Percentiles rank a stretch among this genome's conserved stretches.
Evolutionary conservation across 2,888 invertebrate genomes (phyloP).

Genomic region (Altica lythri): DNA sequence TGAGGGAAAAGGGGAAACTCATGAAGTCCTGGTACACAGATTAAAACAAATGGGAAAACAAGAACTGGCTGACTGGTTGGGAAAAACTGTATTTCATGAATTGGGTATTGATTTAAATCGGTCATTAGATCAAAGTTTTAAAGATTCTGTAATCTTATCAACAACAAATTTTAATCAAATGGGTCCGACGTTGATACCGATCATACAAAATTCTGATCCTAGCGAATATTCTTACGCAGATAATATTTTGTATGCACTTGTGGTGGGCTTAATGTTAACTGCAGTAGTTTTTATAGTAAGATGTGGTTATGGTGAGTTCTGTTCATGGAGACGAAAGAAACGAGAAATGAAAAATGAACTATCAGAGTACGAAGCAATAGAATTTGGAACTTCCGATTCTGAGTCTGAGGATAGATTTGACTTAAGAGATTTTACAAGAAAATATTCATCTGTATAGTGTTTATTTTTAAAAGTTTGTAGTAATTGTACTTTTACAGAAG

Average conservation of each 20-base stretch:
- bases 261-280: constrained; percentile 33
- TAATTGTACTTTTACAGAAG: too few relatives aligned
- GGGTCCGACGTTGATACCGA: constrained; percentile 37
- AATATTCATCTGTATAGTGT: neutral
- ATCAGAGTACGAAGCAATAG: constrained; percentile 37
- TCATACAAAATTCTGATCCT: constrained; percentile 40
- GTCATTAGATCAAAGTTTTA: constrained; percentile 47
- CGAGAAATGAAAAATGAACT: constrained; percentile 24
- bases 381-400: constrained; percentile 38
- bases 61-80: constrained; percentile 67
- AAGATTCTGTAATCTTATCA: constrained; percentile 35
- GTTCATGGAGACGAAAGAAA: constrained; percentile 28
- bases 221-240: constrained; percentile 49
- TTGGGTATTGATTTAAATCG: constrained; percentile 58
- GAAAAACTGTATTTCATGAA: constrained; percentile 62
- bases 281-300: constrained; percentile 30
- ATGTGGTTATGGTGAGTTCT: constrained; percentile 22
- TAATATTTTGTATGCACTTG: constrained; percentile 40
- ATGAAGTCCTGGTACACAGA: constrained; percentile 61
- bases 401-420: constrained; percentile 50
- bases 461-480: too few relatives aligned
- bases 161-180: constrained; percentile 5
- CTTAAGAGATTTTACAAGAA: constrained; percentile 33
- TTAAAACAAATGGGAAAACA: constrained; percentile 63
- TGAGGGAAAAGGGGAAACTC: constrained; percentile 64